These are phyloP conservation scores for Lydus trimaculatus DNA, from an alignment of 2,888 invertebrate genomes.

Conservation along the genomic window DNA sequence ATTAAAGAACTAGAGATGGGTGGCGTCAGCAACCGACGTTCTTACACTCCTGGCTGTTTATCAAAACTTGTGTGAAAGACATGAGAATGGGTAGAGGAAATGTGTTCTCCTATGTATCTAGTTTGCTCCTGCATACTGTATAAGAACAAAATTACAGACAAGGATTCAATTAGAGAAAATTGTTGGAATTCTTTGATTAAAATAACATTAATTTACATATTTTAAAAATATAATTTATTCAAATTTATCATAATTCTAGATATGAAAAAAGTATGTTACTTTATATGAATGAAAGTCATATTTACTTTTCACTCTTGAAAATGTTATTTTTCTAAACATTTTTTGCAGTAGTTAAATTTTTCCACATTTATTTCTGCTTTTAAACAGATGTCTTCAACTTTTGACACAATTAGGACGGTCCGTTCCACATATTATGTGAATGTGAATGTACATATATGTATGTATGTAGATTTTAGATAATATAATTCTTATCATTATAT, in stretches of 20 bases:
- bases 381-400: neutral
- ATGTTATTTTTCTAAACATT: neutral
- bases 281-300: neutral
- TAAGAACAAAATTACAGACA: neutral
- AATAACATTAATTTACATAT: neutral
- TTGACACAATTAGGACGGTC: conserved; percentile 4
- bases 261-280: neutral
- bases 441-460: conserved; percentile 24
- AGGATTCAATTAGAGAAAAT: neutral
- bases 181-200: neutral
- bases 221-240: neutral
- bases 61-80: too few relatives aligned
- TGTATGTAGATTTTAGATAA: neutral
- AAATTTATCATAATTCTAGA: neutral
- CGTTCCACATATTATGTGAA: conserved; percentile 1
- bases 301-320: neutral
- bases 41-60: too few relatives aligned
- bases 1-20: too few relatives aligned
- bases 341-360: neutral
- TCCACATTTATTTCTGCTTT: neutral
- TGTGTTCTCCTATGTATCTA: too few relatives aligned
- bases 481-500: neutral
- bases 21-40: too few relatives aligned
- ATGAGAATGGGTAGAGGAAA: too few relatives aligned
- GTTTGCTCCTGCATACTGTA: too few relatives aligned